Evolutionary conservation across 2,797 vertebrate species (phyloP), one percentile per base, ranked within the genome.

Genomic region (Caiman crocodilus): DNA sequence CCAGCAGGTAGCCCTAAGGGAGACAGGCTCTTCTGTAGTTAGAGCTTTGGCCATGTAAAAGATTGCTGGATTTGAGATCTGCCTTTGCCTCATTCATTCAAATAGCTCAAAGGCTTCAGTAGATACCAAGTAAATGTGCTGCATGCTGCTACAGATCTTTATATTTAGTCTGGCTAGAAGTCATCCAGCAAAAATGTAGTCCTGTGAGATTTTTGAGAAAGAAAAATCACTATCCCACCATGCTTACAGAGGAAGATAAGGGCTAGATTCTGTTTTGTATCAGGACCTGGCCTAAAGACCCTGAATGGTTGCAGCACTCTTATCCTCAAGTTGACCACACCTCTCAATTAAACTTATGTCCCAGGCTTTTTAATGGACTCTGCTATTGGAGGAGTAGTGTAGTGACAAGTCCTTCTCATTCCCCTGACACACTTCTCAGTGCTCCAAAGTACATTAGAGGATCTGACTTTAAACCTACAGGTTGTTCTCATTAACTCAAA

Each of bases 281-380:
- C 4, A 1, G 0, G 25, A 57, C 1, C 0, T 0, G 0, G n/a
- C 61, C 9, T 1, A 0, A 4, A 50, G 35, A 16, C 1, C 0
- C 26, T 12, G 25, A 30, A 14, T n/a, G 0, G 0, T 4, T 2
- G 0, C 23, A 10, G 55, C 18, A 21, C 69, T n/a, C 3, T 61
- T 15, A 5, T 0, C 0, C 4, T 63, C 5, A 0, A 0, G 42
- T 1, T 35, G 12, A 12, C 7, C 17, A 6, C 84, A 76, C 67
- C 28, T 87, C 83, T 60, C 85, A 69, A 79, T 18, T 1, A 74
- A 64, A 21, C 75, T 25, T 0, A 0, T 12, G 32, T 0, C 1
- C 0, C 0, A 30, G 57, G 18, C 21, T 90, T 63, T 82, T 26
- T 25, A 14, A 32, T 16, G 76, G 80, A 35, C 50, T 4, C 58